Percentiles rank a stretch among this genome's conserved stretches.
Conservation (phyloP, 2,113 vertebrate genomes). For the Upupa epops region DNA sequence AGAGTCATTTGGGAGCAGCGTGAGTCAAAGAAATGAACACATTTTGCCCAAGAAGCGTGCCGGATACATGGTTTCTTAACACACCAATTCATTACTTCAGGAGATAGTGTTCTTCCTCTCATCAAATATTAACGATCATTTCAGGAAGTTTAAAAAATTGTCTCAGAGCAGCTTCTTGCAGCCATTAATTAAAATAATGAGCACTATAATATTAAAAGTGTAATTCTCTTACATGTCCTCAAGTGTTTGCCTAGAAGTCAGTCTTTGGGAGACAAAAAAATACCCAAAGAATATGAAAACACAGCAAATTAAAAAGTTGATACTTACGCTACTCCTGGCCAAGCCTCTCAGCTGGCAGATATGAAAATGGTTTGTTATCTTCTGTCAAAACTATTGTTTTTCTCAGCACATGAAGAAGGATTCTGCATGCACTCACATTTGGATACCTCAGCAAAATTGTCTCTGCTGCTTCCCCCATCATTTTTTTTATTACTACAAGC, state of each 20-base stretch:
- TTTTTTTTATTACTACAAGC: background rate
- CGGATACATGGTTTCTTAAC: constrained; percentile 16
- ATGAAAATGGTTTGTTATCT: constrained; percentile 35
- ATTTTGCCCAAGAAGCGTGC: constrained; percentile 3
- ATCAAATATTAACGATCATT: constrained; percentile 76
- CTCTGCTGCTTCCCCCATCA: background rate
- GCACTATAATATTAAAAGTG: constrained; percentile 73
- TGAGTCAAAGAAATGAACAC: background rate
- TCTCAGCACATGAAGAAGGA: background rate
- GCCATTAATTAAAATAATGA: constrained; percentile 79
- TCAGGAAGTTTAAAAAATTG: constrained; percentile 74
- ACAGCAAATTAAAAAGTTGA: constrained; percentile 73
- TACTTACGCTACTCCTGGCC: constrained; percentile 59
- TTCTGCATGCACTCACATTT: background rate
- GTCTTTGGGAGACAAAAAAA: constrained; percentile 3
- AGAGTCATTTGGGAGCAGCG: background rate
- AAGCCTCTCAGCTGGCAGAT: constrained; percentile 51
- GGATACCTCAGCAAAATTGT: background rate
- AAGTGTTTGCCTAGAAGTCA: constrained; percentile 74
- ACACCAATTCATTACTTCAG: constrained; percentile 65
- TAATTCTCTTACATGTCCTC: constrained; percentile 74
- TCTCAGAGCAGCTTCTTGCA: constrained; percentile 72
- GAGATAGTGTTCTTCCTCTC: constrained; percentile 71
- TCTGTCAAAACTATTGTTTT: background rate
- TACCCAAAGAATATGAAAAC: constrained; percentile 59